Base-by-base conservation (phyloP, 2,888 invertebrate species). In the Malthinus flaveolus region DNA sequence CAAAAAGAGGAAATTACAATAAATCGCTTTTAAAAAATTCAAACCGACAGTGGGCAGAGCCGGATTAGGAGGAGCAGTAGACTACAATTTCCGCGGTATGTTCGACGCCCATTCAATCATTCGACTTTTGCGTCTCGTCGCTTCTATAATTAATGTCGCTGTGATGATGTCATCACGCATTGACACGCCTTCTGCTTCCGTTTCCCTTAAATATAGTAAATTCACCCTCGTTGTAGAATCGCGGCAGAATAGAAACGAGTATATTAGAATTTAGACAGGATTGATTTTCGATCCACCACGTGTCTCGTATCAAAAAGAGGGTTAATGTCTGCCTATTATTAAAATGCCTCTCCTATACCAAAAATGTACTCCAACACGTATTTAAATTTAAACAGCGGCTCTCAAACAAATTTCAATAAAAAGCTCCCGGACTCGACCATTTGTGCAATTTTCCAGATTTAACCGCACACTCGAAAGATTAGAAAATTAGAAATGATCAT, bases 191-290 rank as follows among this genome's bases (percentile, higher is more conserved):
- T 54, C 49, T 56, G 51, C 51, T 52, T 57, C 56, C 59, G 59
- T 60, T 62, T 62, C 62, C 58, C 58, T 59, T n/a, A n/a, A 55
- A 57, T 47, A 49, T 45, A 56, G 57, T 57, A 57, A 65, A 66
- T 64, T 62, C 60, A 52, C 64, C 64, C 62, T 59, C 37, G 53
- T 59, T 34, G 53, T 52, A 52, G 59, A 45, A 59, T 34, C 48
- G 45, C 58, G 51, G 48, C 53, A 53, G 64, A 59, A 65, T 64
- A 65, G 66, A 65, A 65, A 66, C 62, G 62, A 66, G 62, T 58
- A 45, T 55, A 66, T 66, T 66, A 64, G 64, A 63, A 61, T 62
- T 61, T 64, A 64, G 61, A 66, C 62, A 46, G 61, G 48, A 56
- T 52, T 59, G 57, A 62, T 62, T 66, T 63, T 62, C 61, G 63